Evolutionary conservation across 2,113 vertebrate genomes (phyloP), one percentile per base, ranked within the genome.

Genomic region (Pteruthius melanotis): DNA sequence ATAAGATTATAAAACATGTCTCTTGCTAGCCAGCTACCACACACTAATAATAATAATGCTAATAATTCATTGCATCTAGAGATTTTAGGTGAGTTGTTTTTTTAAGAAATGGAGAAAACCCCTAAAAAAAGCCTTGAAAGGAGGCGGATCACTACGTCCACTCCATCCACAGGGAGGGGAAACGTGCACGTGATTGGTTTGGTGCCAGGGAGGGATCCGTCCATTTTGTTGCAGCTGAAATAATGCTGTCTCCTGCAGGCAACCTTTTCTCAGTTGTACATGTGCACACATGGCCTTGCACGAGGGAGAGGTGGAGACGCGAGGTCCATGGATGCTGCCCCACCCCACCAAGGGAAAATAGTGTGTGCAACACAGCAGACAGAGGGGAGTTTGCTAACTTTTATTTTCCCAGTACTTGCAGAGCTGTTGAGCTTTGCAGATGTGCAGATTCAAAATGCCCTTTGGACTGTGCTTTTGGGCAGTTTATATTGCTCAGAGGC

Each of bases 1-100:
- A 97, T 97, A 97, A 97, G 96, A 97, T 97, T 96, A 97, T 96
- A 98, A 98, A 98, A 90, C 96, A 95, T 95, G 91, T 93, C 92
- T 97, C 90, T 96, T 95, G 94, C 96, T 97, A 96, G 93, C 94
- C 78, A 90, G 84, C 90, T 94, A 97, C 95, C 95, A 96, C 80
- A 79, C 94, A 94, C 90, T 97, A 93, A 87, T 97, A 95, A 84
- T 97, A 95, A 95, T 89, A 93, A 85, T 90, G 85, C 90, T 93
- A 77, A 81, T 95, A 97, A 98, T 89, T 98, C 96, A 96, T 88
- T 93, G 69, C 83, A 93, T 86, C 90, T 80, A 82, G 85, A 63
- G 60, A 49, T 63, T 96, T 97, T 80, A 93, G 68, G 54, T 83
- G 83, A 59, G 72, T 57, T 93, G 44, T 45, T 93, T 94, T 91